phyloP scores from a whole-genome alignment of 2,797 vertebrate species.

The Neopelma chrysocephalum region DNA sequence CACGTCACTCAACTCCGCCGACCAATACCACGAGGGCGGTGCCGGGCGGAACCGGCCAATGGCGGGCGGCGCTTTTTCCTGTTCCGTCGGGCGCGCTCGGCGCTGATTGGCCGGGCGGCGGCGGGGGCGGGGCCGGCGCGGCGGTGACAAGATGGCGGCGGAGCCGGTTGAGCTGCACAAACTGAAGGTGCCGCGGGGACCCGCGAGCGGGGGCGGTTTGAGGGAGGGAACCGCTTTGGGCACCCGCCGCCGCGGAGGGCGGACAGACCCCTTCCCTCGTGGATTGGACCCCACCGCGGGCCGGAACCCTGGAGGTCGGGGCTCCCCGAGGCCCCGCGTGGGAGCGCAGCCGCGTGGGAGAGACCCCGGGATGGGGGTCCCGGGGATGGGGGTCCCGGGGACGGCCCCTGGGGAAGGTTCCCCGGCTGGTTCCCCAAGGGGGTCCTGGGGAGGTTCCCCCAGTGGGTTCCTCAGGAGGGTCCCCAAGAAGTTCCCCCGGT shows the following conservation, averaged over 20 bases:
- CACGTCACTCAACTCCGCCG: no score
- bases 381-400: no score
- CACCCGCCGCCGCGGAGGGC: neutral
- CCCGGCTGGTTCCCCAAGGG: no score
- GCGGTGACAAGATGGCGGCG: slow-evolving; percentile 70
- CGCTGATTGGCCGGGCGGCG: neutral
- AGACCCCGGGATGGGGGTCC: no score
- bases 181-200: slow-evolving; percentile 61
- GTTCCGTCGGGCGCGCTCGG: neutral
- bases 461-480: no score
- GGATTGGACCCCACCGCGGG: no score
- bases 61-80: neutral
- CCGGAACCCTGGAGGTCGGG: no score
- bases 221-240: neutral
- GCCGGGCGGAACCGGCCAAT: neutral
- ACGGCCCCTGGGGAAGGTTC: no score
- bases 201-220: neutral
- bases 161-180: slow-evolving; percentile 76
- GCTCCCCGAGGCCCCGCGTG: no score
- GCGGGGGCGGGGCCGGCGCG: neutral
- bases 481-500: no score
- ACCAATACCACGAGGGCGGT: neutral
- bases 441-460: no score
- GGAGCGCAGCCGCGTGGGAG: neutral
- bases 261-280: neutral